A percentile compares a stretch with the other conserved stretches of the same genome.
These are phyloP conservation scores for Vicugna pacos DNA, from an alignment of 2,113 vertebrate genomes.

Conservation along the genomic window DNA sequence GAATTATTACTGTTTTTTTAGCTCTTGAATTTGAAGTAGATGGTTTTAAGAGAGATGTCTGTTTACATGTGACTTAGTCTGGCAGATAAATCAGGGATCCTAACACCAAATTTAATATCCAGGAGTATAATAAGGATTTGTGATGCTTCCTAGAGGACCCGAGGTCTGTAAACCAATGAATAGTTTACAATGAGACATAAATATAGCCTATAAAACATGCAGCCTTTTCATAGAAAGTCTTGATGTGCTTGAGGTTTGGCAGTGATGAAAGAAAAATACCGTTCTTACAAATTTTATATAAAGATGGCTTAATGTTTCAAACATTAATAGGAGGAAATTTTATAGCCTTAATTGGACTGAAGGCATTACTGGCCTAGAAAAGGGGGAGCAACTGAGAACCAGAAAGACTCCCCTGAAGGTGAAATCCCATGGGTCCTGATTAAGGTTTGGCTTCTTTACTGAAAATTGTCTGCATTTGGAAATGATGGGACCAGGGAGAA, in stretches of 20 bases:
- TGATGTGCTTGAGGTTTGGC: conserved; percentile 37
- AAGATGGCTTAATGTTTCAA: conserved; percentile 48
- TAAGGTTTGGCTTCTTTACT: neutral
- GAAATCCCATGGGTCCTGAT: neutral
- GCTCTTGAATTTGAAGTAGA: conserved; percentile 36
- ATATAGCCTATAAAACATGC: conserved; percentile 59
- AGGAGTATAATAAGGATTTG: conserved; percentile 70
- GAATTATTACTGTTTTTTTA: neutral
- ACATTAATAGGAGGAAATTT: neutral
- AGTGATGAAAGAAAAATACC: conserved; percentile 35
- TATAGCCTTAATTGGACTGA: neutral
- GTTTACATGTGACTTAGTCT: conserved; percentile 56
- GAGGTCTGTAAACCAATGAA: conserved; percentile 73
- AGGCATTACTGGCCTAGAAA: neutral
- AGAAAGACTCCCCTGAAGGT: neutral
- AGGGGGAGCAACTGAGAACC: neutral
- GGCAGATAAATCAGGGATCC: conserved; percentile 68
- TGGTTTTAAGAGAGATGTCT: conserved; percentile 62
- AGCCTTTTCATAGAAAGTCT: conserved; percentile 53
- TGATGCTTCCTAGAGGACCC: conserved; percentile 53
- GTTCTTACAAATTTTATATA: conserved; percentile 22
- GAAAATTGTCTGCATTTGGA: conserved; percentile 59
- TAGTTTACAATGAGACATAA: conserved; percentile 74
- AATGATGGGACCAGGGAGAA: conserved; percentile 54
- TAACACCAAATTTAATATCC: conserved; percentile 71